These are phyloP conservation scores for Hyla sarda DNA, from an alignment of 2,113 vertebrate species.

Conservation along the genomic window DNA sequence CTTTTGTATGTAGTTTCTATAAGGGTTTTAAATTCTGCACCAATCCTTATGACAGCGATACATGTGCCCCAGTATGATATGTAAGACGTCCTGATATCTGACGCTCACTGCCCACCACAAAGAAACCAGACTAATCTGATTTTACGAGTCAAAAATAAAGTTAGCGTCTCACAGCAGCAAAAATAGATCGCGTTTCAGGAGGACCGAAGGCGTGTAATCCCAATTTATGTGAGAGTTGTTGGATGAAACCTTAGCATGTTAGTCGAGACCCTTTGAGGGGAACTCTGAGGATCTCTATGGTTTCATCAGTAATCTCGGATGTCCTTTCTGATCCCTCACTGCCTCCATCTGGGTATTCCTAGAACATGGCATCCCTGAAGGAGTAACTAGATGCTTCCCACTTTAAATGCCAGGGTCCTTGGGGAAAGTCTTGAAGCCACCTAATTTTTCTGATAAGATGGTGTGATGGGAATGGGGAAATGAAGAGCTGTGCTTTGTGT, in stretches of 20 bases:
- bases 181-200: conserved; percentile 20
- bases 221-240: conserved; percentile 25
- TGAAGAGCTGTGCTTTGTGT: not conserved
- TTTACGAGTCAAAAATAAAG: conserved; percentile 9
- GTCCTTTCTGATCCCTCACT: conserved; percentile 2
- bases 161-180: not conserved
- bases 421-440: not conserved
- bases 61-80: not conserved
- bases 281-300: conserved; percentile 26
- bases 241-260: conserved; percentile 34
- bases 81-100: not conserved
- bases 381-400: conserved; percentile 1
- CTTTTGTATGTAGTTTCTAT: not conserved
- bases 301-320: conserved; percentile 23
- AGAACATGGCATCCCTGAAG: conserved; percentile 41
- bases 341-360: conserved; percentile 36
- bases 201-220: conserved; percentile 24
- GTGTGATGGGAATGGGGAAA: not conserved
- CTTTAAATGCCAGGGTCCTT: not conserved
- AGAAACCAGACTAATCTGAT: not conserved
- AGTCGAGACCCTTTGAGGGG: conserved; percentile 15
- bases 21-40: too few species aligned
- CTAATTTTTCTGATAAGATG: not conserved
- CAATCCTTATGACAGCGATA: not conserved
- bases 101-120: not conserved